phyloP scores from a whole-genome alignment of 92 coral and sea anemone genomes.

The Virgularia gustaviana region DNA sequence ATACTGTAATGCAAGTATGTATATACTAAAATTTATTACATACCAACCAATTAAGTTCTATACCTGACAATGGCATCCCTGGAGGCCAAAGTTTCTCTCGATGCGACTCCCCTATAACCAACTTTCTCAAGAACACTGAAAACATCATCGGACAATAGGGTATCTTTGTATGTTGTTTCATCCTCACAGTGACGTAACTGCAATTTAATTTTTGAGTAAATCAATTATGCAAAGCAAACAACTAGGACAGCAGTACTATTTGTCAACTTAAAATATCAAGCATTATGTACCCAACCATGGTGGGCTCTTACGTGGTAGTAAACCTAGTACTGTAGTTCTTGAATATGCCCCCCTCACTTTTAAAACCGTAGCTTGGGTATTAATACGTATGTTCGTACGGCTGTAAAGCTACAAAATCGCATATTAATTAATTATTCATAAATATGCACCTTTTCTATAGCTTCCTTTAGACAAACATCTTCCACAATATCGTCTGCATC shows the following conservation, averaged over 20 bases:
- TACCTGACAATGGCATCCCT: constrained; percentile 19
- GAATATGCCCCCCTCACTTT: too few species aligned
- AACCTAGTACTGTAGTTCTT: too few species aligned
- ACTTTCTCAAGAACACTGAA: constrained; percentile 18
- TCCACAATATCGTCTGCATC: not conserved
- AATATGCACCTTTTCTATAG: constrained; percentile 3
- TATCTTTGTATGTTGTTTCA: not conserved
- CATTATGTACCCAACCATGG: too few species aligned
- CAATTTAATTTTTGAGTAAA: not conserved
- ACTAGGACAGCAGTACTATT: too few species aligned
- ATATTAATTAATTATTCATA: too few species aligned
- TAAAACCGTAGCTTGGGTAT: too few species aligned
- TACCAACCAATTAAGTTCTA: not conserved
- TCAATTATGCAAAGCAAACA: not conserved
- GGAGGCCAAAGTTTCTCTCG: constrained; percentile 18
- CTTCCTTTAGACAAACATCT: constrained; percentile 16
- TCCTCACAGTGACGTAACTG: constrained; percentile 8
- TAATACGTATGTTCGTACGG: too few species aligned
- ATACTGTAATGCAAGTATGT: not conserved
- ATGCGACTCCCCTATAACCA: constrained; percentile 25
- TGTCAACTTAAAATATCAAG: too few species aligned
- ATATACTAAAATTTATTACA: not conserved
- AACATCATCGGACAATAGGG: constrained; percentile 7
- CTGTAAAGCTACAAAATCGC: too few species aligned
- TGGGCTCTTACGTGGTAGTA: too few species aligned